phyloP scores from a whole-genome alignment of 2,888 invertebrate genomes.

The Machimus rusticus region DNA sequence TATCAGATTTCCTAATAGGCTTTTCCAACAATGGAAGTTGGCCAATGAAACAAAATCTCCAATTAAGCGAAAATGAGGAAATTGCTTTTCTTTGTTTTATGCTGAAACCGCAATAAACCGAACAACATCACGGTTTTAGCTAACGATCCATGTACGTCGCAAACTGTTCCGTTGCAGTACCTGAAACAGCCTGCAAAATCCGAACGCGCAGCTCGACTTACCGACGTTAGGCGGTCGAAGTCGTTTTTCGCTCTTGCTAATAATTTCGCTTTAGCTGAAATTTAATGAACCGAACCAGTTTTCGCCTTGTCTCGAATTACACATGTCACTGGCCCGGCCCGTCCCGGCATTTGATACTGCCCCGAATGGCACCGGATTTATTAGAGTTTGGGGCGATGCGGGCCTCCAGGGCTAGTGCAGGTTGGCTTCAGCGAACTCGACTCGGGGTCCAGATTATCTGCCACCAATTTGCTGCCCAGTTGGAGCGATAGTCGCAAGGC shows the following conservation, averaged over 20 bases:
- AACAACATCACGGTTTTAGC: not conserved
- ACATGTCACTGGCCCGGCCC: conserved; percentile 15
- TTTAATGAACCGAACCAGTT: conserved; percentile 36
- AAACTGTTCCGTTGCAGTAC: not conserved
- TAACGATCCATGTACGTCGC: not conserved
- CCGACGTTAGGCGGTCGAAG: not conserved
- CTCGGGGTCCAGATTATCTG: not conserved
- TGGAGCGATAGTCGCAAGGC: not conserved
- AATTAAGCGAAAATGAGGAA: not conserved
- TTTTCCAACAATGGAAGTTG: not conserved
- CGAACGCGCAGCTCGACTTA: not conserved
- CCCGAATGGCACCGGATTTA: not conserved
- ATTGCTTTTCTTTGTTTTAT: not conserved
- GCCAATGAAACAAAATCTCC: not conserved
- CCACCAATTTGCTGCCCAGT: not conserved
- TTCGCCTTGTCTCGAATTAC: conserved; percentile 13
- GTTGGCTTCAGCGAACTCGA: not conserved
- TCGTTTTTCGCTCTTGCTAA: not conserved
- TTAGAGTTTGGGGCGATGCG: not conserved
- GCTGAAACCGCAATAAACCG: not conserved
- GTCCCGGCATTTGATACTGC: not conserved
- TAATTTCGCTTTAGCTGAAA: conserved; percentile 1
- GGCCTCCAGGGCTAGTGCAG: not conserved
- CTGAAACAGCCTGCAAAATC: not conserved
- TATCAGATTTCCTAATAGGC: not conserved